Evolutionary conservation across 2,888 invertebrate species (phyloP).

Genomic region (Dendrolimus pini): DNA sequence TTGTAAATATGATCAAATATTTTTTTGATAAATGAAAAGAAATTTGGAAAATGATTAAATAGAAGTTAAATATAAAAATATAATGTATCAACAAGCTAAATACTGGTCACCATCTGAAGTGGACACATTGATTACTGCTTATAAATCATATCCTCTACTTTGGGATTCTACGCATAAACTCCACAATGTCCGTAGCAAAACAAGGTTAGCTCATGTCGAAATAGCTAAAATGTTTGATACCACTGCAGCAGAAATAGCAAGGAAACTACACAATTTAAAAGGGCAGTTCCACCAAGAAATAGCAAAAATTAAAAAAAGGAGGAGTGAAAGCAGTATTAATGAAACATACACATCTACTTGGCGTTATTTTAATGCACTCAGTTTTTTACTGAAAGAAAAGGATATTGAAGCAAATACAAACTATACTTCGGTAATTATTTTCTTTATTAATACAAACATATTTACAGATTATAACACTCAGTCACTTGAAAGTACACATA

Average conservation of each 20-base stretch:
- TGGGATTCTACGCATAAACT: conserved; percentile 5
- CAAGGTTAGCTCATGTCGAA: conserved; percentile 5
- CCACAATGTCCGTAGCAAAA: conserved; percentile 4
- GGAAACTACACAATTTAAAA: conserved; percentile 8
- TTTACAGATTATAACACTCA: too few relatives aligned
- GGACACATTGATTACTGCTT: conserved; percentile 5
- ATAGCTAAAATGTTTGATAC: conserved; percentile 5
- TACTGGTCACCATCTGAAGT: conserved; percentile 4
- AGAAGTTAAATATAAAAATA: neutral
- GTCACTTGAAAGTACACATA: too few relatives aligned
- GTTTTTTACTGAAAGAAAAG: conserved; percentile 6
- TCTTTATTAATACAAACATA: neutral
- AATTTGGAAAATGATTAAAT: too few relatives aligned
- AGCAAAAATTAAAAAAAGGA: conserved; percentile 7
- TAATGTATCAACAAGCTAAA: conserved; percentile 5
- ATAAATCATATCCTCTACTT: conserved; percentile 6
- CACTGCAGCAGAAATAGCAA: conserved; percentile 7
- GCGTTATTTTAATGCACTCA: conserved; percentile 7
- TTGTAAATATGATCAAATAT: too few relatives aligned
- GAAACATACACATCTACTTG: conserved; percentile 4
- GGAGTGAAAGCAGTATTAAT: conserved; percentile 5
- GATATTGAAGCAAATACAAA: conserved; percentile 5
- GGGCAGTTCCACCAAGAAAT: conserved; percentile 7
- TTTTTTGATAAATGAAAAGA: too few relatives aligned
- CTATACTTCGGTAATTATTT: conserved; percentile 2